Base-by-base conservation (phyloP, 2,113 vertebrate species). In the Anarhynchus alexandrinus region DNA sequence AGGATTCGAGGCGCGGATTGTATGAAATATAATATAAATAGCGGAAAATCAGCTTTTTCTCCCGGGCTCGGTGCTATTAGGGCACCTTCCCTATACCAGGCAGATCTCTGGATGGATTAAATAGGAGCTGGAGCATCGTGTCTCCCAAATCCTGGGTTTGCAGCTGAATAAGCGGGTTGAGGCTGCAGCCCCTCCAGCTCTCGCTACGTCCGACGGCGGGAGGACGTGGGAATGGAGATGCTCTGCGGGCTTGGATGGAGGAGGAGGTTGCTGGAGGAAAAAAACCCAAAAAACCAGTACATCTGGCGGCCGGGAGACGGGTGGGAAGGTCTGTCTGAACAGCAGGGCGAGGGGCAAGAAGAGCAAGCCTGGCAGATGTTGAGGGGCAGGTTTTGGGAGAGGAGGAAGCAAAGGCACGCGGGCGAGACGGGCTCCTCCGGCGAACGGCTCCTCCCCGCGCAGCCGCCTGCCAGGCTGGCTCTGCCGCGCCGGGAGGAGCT, bases 301-400 rank as follows among this genome's bases (percentile, higher is more conserved):
- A 78, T 90, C 59, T 84, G 93, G 70, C 0, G 7, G 61, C 61
- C 25, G 0, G 10, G 81, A 52, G 77, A 18, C 0, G 66, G 76
- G 79, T 42, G 64, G 85, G 77, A n/a, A 89, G 95, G 80, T 71
- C 54, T 86, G 88, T 40, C 38, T 34, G 83, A 94, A 27, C 93
- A 96, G 89, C 93, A 96, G 94, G 94, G 86, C 51, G 81, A 95
- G 93, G 93, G 93, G 94, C 86, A 59, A 40, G 61, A 66, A 77
- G 70, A 91, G 88, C 89, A 94, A 94, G 89, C 93, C 6, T 0
- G 1, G 83, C 93, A 96, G 96, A 83, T 90, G 91, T 5, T 73
- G 81, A 83, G 77, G 82, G 79, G 69, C 65, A 74, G 82, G 29
- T 55, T 81, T 82, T n/a, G 15, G 90, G 85, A 84, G 83, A 84